Evolutionary conservation across 2,797 vertebrate genomes (phyloP).

Genomic region (Dallia pectoralis): DNA sequence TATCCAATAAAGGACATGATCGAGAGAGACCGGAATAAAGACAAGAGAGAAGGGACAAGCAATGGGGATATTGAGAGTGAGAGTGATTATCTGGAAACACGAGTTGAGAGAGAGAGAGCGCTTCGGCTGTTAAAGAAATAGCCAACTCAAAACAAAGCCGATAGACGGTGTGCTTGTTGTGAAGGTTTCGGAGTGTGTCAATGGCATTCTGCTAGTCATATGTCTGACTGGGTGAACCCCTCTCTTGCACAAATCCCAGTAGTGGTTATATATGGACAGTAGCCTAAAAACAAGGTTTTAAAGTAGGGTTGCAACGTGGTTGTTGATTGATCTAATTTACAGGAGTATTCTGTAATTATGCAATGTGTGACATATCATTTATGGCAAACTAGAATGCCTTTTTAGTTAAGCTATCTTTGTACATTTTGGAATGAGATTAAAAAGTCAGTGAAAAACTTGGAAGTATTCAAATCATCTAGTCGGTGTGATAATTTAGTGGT

Average conservation of each 20-base stretch:
- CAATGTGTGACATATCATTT: too few relatives aligned
- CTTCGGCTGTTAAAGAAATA: not conserved
- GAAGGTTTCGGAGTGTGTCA: constrained; percentile 12
- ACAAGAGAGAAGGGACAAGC: not conserved
- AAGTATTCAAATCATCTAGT: too few relatives aligned
- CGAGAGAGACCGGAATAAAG: not conserved
- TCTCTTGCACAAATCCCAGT: not conserved
- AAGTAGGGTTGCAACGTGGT: too few relatives aligned
- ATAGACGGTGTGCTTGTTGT: constrained; percentile 9
- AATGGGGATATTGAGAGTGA: not conserved
- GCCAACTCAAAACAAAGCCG: constrained; percentile 5
- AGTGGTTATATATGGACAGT: not conserved
- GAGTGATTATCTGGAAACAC: not conserved
- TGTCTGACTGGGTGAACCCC: constrained; percentile 28
- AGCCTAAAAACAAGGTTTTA: not conserved
- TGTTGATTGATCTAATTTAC: too few relatives aligned
- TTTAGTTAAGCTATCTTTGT: too few relatives aligned
- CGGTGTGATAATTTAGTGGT: too few relatives aligned
- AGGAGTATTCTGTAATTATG: too few relatives aligned
- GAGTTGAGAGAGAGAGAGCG: not conserved
- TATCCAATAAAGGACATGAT: not conserved
- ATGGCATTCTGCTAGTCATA: constrained; percentile 3
- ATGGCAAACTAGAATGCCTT: too few relatives aligned
- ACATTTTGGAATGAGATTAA: too few relatives aligned
- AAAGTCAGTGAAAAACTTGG: too few relatives aligned